Conservation (phyloP, 2,797 vertebrate species). For the Malacoctenus gilli region DNA sequence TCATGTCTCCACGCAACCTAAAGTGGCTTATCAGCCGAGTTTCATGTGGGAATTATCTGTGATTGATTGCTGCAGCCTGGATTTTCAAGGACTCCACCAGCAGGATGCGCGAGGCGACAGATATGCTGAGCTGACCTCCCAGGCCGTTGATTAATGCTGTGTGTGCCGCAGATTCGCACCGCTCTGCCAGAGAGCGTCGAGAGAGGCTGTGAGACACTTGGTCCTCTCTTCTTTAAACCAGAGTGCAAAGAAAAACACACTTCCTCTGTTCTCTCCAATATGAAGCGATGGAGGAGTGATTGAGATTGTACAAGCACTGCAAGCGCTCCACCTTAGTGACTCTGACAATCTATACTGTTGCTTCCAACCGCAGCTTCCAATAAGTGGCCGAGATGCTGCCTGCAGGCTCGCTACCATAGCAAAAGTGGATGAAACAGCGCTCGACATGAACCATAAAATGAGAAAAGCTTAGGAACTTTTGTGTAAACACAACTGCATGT, state of each 20-base stretch:
- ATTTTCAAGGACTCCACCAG: constrained; percentile 73
- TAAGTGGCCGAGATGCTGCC: constrained; percentile 61
- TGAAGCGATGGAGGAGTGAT: constrained; percentile 59
- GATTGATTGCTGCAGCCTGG: constrained; percentile 74
- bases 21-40: constrained; percentile 65
- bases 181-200: constrained; percentile 43
- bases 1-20: constrained; percentile 30
- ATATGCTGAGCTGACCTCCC: constrained; percentile 69
- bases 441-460: constrained; percentile 63
- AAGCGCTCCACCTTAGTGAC: constrained; percentile 41
- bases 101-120: constrained; percentile 63
- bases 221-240: constrained; percentile 49
- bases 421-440: constrained; percentile 56
- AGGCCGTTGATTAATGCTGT: constrained; percentile 75
- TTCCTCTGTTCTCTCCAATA: constrained; percentile 29
- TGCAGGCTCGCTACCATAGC: constrained; percentile 45
- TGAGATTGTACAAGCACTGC: constrained; percentile 61
- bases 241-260: constrained; percentile 35
- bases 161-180: constrained; percentile 68
- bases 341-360: constrained; percentile 48
- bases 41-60: constrained; percentile 61
- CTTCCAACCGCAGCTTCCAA: constrained; percentile 61
- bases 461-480: constrained; percentile 66
- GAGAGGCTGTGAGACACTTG: constrained; percentile 43
- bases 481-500: constrained; percentile 67